phyloP scores from a whole-genome alignment of 2,888 invertebrate genomes.

The Himalopsyche anomala region DNA sequence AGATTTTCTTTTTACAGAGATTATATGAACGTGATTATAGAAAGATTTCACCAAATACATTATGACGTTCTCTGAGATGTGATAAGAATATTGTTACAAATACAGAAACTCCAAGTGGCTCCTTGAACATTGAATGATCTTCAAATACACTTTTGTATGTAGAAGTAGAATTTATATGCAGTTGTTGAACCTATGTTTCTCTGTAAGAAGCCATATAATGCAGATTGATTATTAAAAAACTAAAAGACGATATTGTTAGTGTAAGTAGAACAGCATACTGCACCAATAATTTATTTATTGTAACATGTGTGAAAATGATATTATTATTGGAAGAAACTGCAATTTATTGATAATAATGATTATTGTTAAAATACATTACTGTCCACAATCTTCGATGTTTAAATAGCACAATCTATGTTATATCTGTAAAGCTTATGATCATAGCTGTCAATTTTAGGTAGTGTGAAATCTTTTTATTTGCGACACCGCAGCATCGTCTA shows the following conservation, averaged over 20 bases:
- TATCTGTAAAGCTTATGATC: conserved; percentile 27
- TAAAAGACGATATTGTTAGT: not conserved
- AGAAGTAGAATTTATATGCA: no score
- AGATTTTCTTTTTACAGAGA: no score
- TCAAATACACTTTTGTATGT: no score
- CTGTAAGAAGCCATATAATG: not conserved
- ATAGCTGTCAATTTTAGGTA: conserved; percentile 13
- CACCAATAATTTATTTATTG: conserved; percentile 30
- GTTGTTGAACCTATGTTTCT: no score
- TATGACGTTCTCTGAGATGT: no score
- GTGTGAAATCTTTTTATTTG: not conserved
- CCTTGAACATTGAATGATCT: no score
- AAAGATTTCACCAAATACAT: no score
- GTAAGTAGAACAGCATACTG: conserved; percentile 12
- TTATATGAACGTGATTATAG: no score
- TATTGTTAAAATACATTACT: not conserved
- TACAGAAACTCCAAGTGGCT: no score
- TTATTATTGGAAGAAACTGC: not conserved
- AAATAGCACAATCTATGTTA: conserved; percentile 30
- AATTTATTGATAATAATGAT: conserved; percentile 5
- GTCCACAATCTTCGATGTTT: conserved; percentile 29
- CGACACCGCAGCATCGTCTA: not conserved
- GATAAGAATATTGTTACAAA: no score
- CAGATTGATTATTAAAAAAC: conserved; percentile 5
- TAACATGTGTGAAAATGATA: conserved; percentile 5